Conservation (phyloP, 2,113 vertebrate species). For the Grammomys surdaster region DNA sequence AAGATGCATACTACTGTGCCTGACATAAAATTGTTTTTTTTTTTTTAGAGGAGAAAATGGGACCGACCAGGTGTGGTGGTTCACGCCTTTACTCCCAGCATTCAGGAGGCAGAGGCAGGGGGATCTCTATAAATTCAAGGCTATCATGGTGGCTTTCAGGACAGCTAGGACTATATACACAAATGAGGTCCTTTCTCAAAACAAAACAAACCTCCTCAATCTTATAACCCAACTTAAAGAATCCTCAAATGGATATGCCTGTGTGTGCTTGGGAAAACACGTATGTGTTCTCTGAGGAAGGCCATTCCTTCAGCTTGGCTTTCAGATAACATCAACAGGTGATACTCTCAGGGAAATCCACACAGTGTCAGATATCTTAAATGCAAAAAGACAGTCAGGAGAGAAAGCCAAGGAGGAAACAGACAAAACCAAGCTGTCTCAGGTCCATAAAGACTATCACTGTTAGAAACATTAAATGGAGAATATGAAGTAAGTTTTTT, state of each 20-base stretch:
- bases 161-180: neutral
- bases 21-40: neutral
- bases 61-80: neutral
- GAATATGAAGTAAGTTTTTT: neutral
- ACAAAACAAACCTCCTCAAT: neutral
- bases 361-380: conserved; percentile 21
- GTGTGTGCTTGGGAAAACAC: neutral
- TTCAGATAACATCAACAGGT: neutral
- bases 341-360: neutral
- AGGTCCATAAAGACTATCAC: neutral
- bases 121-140: neutral
- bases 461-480: neutral
- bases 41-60: neutral
- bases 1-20: neutral
- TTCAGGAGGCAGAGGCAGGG: neutral
- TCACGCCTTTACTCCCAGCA: neutral
- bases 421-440: neutral
- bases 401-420: neutral
- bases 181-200: neutral
- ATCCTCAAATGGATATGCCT: neutral
- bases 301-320: neutral
- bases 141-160: neutral
- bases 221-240: neutral
- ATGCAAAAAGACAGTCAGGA: neutral
- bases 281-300: neutral